A percentile compares a stretch with the other conserved stretches of the same genome.
These are phyloP conservation scores for Numenius phaeopus DNA, from an alignment of 2,797 vertebrate genomes.

Conservation along the genomic window DNA sequence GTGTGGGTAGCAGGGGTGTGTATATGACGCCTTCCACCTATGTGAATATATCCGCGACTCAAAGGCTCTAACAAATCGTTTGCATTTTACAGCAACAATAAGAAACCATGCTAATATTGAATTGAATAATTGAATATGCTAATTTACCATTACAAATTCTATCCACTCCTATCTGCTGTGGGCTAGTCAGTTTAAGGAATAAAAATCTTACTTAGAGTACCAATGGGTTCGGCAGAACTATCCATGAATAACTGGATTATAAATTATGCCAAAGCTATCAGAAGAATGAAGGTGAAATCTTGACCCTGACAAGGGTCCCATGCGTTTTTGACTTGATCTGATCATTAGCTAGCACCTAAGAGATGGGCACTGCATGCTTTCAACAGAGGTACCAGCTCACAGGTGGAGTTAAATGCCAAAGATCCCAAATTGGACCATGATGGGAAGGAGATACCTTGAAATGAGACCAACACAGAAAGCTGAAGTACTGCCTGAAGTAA, in stretches of 20 bases:
- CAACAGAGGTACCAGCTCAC: background rate
- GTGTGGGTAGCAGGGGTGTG: background rate
- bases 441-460: background rate
- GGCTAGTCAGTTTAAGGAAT: background rate
- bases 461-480: background rate
- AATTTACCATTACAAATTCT: background rate
- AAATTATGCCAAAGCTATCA: background rate
- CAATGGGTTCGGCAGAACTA: background rate
- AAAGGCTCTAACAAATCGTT: background rate
- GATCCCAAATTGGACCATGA: background rate
- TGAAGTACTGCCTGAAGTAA: background rate
- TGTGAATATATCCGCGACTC: fast-evolving
- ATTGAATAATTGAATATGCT: background rate
- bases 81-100: background rate
- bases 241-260: background rate
- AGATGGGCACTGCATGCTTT: background rate
- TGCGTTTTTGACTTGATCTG: fast-evolving
- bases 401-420: background rate
- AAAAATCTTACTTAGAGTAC: background rate
- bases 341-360: background rate
- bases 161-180: background rate
- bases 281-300: background rate
- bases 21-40: background rate
- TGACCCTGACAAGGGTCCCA: background rate
- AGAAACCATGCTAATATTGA: background rate